Base-by-base conservation (phyloP, 2,888 invertebrate species). In the Bombyx huttoni region DNA sequence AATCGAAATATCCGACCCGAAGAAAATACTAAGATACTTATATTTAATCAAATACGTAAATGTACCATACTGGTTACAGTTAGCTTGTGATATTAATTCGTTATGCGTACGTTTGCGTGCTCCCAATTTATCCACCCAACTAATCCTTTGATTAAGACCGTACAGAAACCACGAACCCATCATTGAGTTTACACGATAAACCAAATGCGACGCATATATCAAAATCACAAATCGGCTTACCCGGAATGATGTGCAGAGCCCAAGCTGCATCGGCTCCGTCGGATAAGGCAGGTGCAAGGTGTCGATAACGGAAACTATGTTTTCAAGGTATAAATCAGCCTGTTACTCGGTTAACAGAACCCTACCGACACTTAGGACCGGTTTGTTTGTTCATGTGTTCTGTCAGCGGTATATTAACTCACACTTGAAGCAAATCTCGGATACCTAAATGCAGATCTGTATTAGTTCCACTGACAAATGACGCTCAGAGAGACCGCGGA, bases 261-360 rank as follows among this genome's bases (percentile, higher is more conserved):
- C 51, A 52, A 51, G 53, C 51, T 53, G 55, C 50, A 56, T 54
- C 53, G 51, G 57, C 56, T 56, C 58, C 53, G 58, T 55, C 63
- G 74, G 71, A 70, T 75, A 74, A 79, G 75, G 73, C 81, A 81
- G 81, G 81, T 82, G 81, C 75, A 71, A 75, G 74, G 67, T 64
- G 68, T 53, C 67, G 82, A 81, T 82, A 82, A 77, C 77, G 65
- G 63, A 63, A 62, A 60, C 70, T 62, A 69, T 81, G 77, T 81
- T 82, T 81, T 71, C 74, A 62, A 64, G 60, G 66, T 58, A 67
- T 72, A 73, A 70, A 75, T 78, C 75, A 74, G 67, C 66, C 67
- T 64, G 62, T 55, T 52, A 59, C 56, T 59, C 51, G 53, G 54
- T 49, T 52, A 49, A 58, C 53, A 63, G 65, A 73, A 40, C 8